Percentiles rank a stretch among this genome's conserved stretches.
phyloP scores from a whole-genome alignment of 2,113 vertebrate species.

The Mohoua ochrocephala region DNA sequence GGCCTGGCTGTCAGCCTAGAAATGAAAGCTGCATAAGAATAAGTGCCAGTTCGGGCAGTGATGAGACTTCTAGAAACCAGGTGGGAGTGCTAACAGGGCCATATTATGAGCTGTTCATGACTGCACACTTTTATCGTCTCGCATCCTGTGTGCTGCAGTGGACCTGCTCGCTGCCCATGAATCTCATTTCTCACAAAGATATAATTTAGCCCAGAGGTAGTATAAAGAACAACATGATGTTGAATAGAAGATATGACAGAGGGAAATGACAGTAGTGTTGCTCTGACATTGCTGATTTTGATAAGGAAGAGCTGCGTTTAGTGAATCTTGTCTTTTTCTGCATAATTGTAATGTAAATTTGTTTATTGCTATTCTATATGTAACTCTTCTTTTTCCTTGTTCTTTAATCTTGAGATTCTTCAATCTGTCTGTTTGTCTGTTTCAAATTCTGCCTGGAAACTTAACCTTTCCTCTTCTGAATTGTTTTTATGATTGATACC shows the following conservation, averaged over 20 bases:
- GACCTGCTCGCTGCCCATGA: not conserved
- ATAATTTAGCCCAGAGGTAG: not conserved
- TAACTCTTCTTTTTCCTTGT: conserved; percentile 36
- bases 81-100: not conserved
- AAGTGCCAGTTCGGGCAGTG: not conserved
- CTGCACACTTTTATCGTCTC: not conserved
- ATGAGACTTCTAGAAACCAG: not conserved
- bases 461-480: conserved; percentile 41
- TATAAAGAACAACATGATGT: not conserved
- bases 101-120: not conserved
- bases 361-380: not conserved
- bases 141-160: not conserved
- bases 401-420: conserved; percentile 38
- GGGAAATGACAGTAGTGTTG: not conserved
- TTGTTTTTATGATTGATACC: not conserved
- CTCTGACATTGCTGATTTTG: not conserved
- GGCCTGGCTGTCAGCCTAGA: not conserved
- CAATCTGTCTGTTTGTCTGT: conserved; percentile 32
- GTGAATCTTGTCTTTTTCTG: not conserved
- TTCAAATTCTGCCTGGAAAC: conserved; percentile 49
- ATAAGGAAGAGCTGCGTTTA: not conserved
- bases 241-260: not conserved
- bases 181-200: not conserved
- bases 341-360: not conserved
- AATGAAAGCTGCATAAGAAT: not conserved